phyloP scores from a whole-genome alignment of 2,888 invertebrate species.

The Acleris emargana region DNA sequence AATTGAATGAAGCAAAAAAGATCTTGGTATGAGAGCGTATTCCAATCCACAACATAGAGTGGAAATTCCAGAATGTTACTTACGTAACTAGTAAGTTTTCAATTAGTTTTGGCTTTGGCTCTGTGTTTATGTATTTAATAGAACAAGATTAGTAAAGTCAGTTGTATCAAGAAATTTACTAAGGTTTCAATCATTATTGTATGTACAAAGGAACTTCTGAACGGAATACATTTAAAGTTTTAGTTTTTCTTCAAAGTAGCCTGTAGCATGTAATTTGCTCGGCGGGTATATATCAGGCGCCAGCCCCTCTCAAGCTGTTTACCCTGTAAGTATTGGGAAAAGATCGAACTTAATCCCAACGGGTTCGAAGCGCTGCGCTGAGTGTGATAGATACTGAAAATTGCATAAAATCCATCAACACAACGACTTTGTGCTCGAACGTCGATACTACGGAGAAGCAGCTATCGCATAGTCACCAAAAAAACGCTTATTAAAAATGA shows the following conservation, averaged over 20 bases:
- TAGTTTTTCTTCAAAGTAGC: conserved; percentile 40
- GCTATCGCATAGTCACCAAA: conserved; percentile 8
- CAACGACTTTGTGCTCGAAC: conserved; percentile 65
- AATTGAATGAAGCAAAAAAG: conserved; percentile 46
- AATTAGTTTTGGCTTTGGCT: too few relatives aligned
- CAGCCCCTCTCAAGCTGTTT: conserved; percentile 64
- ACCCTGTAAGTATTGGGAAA: conserved; percentile 79
- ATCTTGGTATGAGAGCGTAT: conserved; percentile 42
- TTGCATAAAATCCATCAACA: conserved; percentile 83
- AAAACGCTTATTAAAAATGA: background rate
- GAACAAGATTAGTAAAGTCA: too few relatives aligned
- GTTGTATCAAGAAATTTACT: too few relatives aligned
- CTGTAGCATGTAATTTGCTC: conserved; percentile 44
- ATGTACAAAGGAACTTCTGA: too few relatives aligned
- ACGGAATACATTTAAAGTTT: conserved; percentile 33
- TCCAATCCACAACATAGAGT: conserved; percentile 5
- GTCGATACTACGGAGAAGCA: conserved; percentile 24
- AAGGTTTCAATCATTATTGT: too few relatives aligned
- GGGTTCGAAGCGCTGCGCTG: conserved; percentile 70
- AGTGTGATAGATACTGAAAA: conserved; percentile 82
- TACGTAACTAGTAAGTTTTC: conserved; percentile 35
- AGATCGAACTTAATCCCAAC: conserved; percentile 80
- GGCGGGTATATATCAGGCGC: conserved; percentile 48
- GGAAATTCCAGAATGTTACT: background rate
- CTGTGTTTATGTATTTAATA: too few relatives aligned